phyloP scores from a whole-genome alignment of 2,888 invertebrate genomes.

The Amphimallon solstitiale region DNA sequence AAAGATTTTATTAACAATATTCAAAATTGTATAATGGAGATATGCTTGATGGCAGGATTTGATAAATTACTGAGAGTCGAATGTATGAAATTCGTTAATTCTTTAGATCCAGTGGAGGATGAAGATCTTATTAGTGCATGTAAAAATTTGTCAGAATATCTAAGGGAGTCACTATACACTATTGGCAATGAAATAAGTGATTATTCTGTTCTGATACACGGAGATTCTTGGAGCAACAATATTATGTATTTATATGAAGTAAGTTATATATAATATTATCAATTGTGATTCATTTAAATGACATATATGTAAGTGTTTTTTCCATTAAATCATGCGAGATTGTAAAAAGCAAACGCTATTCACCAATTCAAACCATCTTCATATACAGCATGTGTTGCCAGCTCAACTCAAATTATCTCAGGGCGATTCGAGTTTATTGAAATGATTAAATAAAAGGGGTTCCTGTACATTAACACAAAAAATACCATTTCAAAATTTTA shows the following conservation, averaged over 20 bases:
- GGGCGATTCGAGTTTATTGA: too few species aligned
- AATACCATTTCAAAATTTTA: too few species aligned
- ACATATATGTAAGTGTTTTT: too few species aligned
- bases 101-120: conserved; percentile 22
- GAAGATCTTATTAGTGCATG: neutral
- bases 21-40: conserved; percentile 11
- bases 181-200: neutral
- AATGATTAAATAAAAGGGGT: too few species aligned
- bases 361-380: too few species aligned
- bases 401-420: too few species aligned
- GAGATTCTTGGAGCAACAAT: conserved; percentile 44
- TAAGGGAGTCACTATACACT: conserved; percentile 7
- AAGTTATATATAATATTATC: neutral
- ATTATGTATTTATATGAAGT: conserved; percentile 46
- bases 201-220: conserved; percentile 28
- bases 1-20: conserved; percentile 9
- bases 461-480: too few species aligned
- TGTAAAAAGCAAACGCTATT: too few species aligned
- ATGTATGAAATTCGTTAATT: neutral
- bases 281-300: too few species aligned
- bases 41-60: neutral
- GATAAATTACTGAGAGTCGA: conserved; percentile 4
- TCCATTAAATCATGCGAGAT: too few species aligned
- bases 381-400: too few species aligned
- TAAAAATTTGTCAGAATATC: neutral